Percentiles rank a stretch among this genome's conserved stretches.
Conservation (phyloP, 2,797 vertebrate genomes). For the Coregonus sp. region DNA sequence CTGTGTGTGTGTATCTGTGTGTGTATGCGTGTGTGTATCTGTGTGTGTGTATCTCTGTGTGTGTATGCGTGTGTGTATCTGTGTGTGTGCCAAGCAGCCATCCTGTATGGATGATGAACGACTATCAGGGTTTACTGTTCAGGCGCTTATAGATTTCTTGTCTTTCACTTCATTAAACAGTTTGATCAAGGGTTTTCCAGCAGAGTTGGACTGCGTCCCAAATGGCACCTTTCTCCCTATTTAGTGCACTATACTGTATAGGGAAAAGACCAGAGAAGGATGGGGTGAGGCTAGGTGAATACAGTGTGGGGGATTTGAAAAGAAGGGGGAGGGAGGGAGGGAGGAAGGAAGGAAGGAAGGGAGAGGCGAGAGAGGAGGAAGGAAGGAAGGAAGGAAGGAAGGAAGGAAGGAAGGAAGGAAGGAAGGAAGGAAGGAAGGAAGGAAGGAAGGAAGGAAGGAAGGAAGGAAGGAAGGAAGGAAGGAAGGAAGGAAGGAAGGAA, state of each 20-base stretch:
- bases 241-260: too few relatives aligned
- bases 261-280: too few relatives aligned
- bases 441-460: too few relatives aligned
- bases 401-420: too few relatives aligned
- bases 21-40: background rate
- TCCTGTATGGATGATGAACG: slow-evolving; percentile 70
- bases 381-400: background rate
- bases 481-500: background rate
- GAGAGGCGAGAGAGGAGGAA: background rate
- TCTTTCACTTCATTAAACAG: slow-evolving; percentile 73
- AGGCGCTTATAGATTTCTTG: slow-evolving; percentile 65
- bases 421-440: too few relatives aligned
- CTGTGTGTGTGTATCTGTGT: too few relatives aligned
- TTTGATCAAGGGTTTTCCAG: slow-evolving; percentile 59
- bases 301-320: too few relatives aligned
- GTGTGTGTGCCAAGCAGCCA: slow-evolving; percentile 36
- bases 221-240: background rate
- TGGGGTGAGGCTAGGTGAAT: too few relatives aligned
- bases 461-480: too few relatives aligned
- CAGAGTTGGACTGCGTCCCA: slow-evolving; percentile 16
- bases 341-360: too few relatives aligned
- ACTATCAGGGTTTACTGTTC: slow-evolving; percentile 60
- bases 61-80: background rate
- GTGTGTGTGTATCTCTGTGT: background rate
- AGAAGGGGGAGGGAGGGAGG: background rate